A percentile compares a stretch with the other conserved stretches of the same genome.
Evolutionary conservation across 1,140 invertebrate genomes (phyloP).

Genomic region (Micrasema longulum): DNA sequence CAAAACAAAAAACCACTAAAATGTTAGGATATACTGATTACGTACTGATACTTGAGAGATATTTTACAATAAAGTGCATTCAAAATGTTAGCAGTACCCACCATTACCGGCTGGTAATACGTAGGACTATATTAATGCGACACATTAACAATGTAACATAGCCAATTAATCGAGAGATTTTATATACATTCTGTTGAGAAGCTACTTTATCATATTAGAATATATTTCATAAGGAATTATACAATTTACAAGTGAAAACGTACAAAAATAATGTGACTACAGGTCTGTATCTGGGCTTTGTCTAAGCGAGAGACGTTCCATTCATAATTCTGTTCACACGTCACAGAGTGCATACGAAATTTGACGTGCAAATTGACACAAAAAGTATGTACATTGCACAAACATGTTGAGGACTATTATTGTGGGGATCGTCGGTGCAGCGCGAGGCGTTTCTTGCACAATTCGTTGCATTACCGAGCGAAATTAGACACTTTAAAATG

Average conservation of each 20-base stretch:
- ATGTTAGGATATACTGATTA: too few species aligned
- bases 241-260: not conserved
- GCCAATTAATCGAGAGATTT: not conserved
- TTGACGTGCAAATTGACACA: not conserved
- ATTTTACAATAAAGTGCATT: too few species aligned
- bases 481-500: conserved; percentile 15
- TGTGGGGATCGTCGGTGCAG: conserved; percentile 17
- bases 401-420: conserved; percentile 13
- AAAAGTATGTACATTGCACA: conserved; percentile 19
- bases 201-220: not conserved
- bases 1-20: too few species aligned
- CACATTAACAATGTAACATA: not conserved
- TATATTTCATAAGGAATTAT: not conserved
- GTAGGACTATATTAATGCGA: too few species aligned
- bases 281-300: not conserved
- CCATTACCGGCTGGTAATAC: too few species aligned
- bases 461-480: conserved; percentile 1
- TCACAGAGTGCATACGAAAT: not conserved
- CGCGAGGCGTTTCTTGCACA: not conserved
- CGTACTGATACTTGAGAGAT: too few species aligned
- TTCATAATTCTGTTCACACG: conserved; percentile 13
- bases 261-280: not conserved
- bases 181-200: not conserved
- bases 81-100: too few species aligned
- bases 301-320: conserved; percentile 14